Evolutionary conservation across 2,797 vertebrate species (phyloP).

Genomic region (Aulostomus chinensis): DNA sequence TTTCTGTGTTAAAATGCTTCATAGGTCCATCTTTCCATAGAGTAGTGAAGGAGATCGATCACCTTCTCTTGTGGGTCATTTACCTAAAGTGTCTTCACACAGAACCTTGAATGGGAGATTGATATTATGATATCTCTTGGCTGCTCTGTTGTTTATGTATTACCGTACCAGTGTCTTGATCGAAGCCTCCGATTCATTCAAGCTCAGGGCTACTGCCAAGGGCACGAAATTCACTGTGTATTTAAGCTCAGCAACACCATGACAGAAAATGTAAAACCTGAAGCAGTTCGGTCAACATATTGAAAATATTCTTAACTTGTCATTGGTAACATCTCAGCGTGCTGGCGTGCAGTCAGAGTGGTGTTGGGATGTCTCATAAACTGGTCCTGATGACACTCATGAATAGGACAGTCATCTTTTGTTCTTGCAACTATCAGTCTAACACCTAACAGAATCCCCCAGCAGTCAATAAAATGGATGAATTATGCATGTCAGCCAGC

Average conservation of each 20-base stretch:
- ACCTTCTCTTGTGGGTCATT: too few relatives aligned
- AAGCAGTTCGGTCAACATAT: slow-evolving; percentile 25
- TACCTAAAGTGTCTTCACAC: background rate
- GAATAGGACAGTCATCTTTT: slow-evolving; percentile 71
- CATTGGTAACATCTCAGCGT: slow-evolving; percentile 26
- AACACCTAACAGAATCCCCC: slow-evolving; percentile 74
- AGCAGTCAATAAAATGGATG: slow-evolving; percentile 75
- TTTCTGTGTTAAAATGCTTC: too few relatives aligned
- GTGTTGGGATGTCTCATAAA: slow-evolving; percentile 21
- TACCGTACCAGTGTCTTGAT: slow-evolving; percentile 12
- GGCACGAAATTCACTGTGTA: slow-evolving; percentile 28
- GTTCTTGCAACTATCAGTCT: slow-evolving; percentile 63
- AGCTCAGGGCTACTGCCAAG: slow-evolving; percentile 23
- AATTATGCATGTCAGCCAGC: slow-evolving; percentile 73
- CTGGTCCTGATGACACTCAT: slow-evolving; percentile 44
- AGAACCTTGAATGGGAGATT: slow-evolving; percentile 4
- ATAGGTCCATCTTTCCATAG: too few relatives aligned
- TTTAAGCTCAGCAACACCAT: slow-evolving; percentile 27
- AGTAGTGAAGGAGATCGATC: too few relatives aligned
- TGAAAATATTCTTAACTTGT: slow-evolving; percentile 27
- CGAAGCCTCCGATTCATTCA: slow-evolving; percentile 20
- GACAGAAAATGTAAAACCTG: slow-evolving; percentile 16
- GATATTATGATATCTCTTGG: background rate
- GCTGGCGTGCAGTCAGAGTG: background rate
- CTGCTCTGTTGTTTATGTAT: slow-evolving; percentile 12